These are phyloP conservation scores for Riparia riparia DNA, from an alignment of 2,113 vertebrate species.

Conservation along the genomic window DNA sequence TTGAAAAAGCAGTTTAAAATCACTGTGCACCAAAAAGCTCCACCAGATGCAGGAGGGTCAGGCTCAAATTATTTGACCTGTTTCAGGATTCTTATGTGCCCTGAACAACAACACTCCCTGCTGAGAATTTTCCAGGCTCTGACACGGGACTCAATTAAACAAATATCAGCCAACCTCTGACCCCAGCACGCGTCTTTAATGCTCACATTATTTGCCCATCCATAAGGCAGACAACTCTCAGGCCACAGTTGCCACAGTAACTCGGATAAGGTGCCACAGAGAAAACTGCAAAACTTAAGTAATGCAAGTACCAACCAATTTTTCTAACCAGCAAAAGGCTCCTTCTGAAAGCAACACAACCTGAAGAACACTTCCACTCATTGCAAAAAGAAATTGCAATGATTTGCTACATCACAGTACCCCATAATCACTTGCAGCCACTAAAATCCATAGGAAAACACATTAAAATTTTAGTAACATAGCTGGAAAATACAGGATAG, in stretches of 20 bases:
- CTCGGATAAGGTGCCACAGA: neutral
- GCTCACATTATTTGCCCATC: neutral
- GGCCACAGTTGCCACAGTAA: neutral
- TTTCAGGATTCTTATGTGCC: neutral
- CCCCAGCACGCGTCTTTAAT: neutral
- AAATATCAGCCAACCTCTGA: constrained; percentile 27
- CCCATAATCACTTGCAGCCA: neutral
- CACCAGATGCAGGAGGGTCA: neutral
- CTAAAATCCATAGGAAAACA: neutral
- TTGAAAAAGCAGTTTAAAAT: neutral
- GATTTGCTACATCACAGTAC: neutral
- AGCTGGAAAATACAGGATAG: neutral
- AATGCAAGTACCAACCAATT: neutral
- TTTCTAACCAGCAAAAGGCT: neutral
- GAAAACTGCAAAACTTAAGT: neutral
- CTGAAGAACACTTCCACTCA: neutral
- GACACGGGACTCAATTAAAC: neutral
- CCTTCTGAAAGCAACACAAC: neutral
- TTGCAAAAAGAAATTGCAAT: neutral
- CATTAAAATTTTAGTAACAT: neutral
- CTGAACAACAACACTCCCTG: neutral
- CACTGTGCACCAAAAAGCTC: neutral
- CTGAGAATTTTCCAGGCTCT: neutral
- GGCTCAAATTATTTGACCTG: neutral
- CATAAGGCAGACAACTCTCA: neutral